Base-by-base conservation (phyloP, 2,113 vertebrate genomes). In the Progne subis region DNA sequence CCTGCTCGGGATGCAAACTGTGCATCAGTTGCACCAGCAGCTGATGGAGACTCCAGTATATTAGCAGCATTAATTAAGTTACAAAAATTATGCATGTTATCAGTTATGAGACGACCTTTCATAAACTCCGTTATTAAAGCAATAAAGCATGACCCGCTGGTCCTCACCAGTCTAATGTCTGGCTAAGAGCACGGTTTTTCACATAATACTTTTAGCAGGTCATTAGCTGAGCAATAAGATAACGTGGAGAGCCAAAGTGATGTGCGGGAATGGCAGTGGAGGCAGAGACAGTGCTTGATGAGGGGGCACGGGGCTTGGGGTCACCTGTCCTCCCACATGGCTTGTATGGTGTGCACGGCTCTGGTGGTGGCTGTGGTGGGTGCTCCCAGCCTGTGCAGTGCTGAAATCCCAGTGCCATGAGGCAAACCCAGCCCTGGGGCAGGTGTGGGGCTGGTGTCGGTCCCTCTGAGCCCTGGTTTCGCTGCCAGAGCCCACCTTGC, bases 31-130 rank as follows among this genome's bases (percentile, higher is more conserved):
- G 91, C 94, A 94, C 72, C 67, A 72, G 96, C 95, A 84, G 88
- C 94, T 96, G 96, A 95, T 94, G 95, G 95, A 94, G 88, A 90
- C 95, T 92, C 94, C 92, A 93, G 94, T 97, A 95, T 97, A 92
- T 95, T 96, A 92, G 94, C 75, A 82, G 91, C 92, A 93, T 93
- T 94, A 88, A 93, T 82, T 86, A 96, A 96, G 96, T 96, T 95
- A 95, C 74, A 95, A 97, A 96, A 96, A 95, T 95, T 82, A 95
- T 68, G 70, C 80, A 69, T 84, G 37, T 95, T 86, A 86, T 91
- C 88, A 86, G 76, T 94, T 81, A 95, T 74, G 72, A 92, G 78
- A 83, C 64, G 94, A 87, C 91, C 91, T 97, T 95, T 88, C 63
- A 41, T 94, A 95, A 96, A 95, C 88, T 95, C 91, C 64, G 61